phyloP scores from a whole-genome alignment of 2,888 invertebrate genomes.

The Heliothis peltigera region DNA sequence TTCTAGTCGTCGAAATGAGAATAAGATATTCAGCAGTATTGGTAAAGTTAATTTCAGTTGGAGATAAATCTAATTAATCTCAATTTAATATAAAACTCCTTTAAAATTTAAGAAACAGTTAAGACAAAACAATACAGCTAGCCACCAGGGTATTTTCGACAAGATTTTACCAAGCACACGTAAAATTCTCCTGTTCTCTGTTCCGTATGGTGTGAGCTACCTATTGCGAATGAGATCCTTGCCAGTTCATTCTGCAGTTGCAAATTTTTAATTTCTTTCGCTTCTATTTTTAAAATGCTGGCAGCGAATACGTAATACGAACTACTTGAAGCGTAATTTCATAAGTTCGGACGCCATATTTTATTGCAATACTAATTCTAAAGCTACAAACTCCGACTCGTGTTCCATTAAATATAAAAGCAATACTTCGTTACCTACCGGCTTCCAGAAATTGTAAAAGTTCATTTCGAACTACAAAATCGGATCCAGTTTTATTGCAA shows the following conservation, averaged over 20 bases:
- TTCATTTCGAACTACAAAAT: constrained; percentile 33
- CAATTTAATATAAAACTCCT: too few relatives aligned
- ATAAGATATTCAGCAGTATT: too few relatives aligned
- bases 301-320: constrained; percentile 74
- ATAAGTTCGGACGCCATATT: constrained; percentile 60
- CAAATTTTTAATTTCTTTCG: constrained; percentile 81
- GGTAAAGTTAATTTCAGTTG: too few relatives aligned
- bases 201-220: constrained; percentile 64
- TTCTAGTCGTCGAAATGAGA: too few relatives aligned
- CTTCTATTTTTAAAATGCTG: constrained; percentile 69
- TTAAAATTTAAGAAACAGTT: too few relatives aligned
- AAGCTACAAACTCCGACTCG: constrained; percentile 26
- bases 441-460: constrained; percentile 36
- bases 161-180: constrained; percentile 43
- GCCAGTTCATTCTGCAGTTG: constrained; percentile 72
- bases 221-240: constrained; percentile 66
- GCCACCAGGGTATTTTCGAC: constrained; percentile 24
- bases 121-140: constrained; percentile 19
- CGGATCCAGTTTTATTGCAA: constrained; percentile 40
- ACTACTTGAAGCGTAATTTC: constrained; percentile 69
- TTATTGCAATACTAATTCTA: constrained; percentile 43
- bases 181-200: constrained; percentile 47
- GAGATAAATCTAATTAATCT: too few relatives aligned
- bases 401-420: constrained; percentile 44
- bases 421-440: constrained; percentile 47